phyloP scores from a whole-genome alignment of 2,888 invertebrate species.

The Drosophila anomalata region DNA sequence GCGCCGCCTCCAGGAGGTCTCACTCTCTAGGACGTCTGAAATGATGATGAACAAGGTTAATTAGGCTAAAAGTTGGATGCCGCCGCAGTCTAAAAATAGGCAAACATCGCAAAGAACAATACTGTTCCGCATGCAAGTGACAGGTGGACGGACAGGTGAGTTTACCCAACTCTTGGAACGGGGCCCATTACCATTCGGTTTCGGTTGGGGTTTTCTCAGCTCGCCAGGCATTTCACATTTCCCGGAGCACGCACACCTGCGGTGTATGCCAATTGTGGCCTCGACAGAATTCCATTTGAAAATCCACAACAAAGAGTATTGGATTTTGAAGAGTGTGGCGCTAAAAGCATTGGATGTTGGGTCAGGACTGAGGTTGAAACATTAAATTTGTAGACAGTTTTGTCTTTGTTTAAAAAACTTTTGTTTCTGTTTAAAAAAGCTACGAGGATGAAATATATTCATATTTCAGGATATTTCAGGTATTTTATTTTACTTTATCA shows the following conservation, averaged over 20 bases:
- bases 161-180: slow-evolving; percentile 13
- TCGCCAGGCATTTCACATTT: slow-evolving; percentile 55
- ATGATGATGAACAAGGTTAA: slow-evolving; percentile 28
- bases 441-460: too few species aligned
- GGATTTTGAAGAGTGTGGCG: neutral
- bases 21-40: too few species aligned
- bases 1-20: neutral
- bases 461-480: too few species aligned
- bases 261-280: slow-evolving; percentile 18
- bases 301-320: slow-evolving; percentile 12
- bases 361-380: neutral
- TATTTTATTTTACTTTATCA: neutral
- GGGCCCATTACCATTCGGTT: slow-evolving; percentile 5
- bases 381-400: neutral
- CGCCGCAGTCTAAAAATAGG: slow-evolving; percentile 22
- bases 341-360: slow-evolving; percentile 1
- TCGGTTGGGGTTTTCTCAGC: slow-evolving; percentile 15
- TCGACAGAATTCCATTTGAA: slow-evolving; percentile 7
- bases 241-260: slow-evolving; percentile 40
- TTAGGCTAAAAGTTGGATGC: slow-evolving; percentile 14
- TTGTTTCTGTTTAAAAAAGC: neutral
- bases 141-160: slow-evolving; percentile 31
- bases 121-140: slow-evolving; percentile 22
- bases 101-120: slow-evolving; percentile 20
- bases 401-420: too few species aligned